Base-by-base conservation (phyloP, 1,140 invertebrate species). In the Drosophila melanogaster region DNA sequence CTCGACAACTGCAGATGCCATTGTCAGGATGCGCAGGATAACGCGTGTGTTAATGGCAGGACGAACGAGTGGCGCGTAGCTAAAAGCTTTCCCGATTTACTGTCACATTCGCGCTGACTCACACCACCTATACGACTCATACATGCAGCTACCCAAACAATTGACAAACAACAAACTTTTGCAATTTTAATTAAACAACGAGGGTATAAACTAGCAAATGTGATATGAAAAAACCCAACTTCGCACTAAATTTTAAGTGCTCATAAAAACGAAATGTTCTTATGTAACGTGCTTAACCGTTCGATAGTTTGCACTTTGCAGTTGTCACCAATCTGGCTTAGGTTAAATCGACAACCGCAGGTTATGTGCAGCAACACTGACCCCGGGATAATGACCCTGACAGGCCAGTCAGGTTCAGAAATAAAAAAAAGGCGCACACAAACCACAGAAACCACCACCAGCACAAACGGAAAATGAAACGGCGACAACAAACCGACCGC, bases 61-160 rank as follows among this genome's bases (percentile, higher is more conserved):
- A 50, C 35, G 55, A 41, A 50, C 35, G 55, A 24, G 43, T 17
- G 14, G 54, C 3, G n/a, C 10, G 12, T 12, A 47, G 55, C 66
- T 86, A 77, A 84, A 77, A 81, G 81, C 81, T 73, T 86, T 44
- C 40, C 22, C 50, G 54, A 38, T 57, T 54, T 22, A 11, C 58
- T 79, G 65, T 51, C 80, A 46, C 43, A n/a, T 38, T 43, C 14
- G 43, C 37, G 46, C 35, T 19, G 51, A 10, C 56, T 19, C 51
- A 30, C 15, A n/a, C 38, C 14, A 49, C 41, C 46, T 38, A 15
- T 26, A n/a, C 38, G 14, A 49, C 41, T 51, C 44, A 15, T 30
- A 22, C 51, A 61, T 47, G 30, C 43, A 71, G 41, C 43, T 50
- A 50, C 11, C 22, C 37, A 56, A 73, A 46, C 40, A 22, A 69